Evolutionary conservation across 2,888 invertebrate species (phyloP).

Genomic region (Prostheceraeus crozeri): DNA sequence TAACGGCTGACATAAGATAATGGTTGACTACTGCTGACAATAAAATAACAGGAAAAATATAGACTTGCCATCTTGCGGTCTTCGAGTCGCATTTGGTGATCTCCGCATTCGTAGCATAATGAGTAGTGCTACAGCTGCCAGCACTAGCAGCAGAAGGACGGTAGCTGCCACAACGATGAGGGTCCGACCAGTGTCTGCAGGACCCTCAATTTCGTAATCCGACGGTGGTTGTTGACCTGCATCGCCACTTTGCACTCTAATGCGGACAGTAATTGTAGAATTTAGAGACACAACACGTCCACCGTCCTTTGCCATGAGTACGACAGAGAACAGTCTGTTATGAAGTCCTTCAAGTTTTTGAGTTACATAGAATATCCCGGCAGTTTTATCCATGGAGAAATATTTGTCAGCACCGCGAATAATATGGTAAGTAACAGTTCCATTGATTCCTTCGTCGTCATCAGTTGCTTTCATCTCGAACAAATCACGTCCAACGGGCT

Average conservation of each 20-base stretch:
- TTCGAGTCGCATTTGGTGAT: too few species aligned
- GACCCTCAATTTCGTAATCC: background rate
- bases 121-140: background rate
- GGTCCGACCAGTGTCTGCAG: background rate
- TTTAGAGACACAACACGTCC: background rate
- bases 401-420: background rate
- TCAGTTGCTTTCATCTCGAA: constrained; percentile 15
- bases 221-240: background rate
- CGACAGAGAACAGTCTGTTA: background rate
- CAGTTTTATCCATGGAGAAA: background rate
- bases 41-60: too few species aligned
- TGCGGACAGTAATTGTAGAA: constrained; percentile 13
- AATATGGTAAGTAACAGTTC: constrained; percentile 3
- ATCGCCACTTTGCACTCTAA: background rate
- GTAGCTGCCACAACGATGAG: background rate
- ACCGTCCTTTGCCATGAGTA: background rate
- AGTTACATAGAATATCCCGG: background rate
- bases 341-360: background rate
- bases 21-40: too few species aligned
- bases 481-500: constrained; percentile 4
- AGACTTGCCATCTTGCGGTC: too few species aligned
- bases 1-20: too few species aligned
- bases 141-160: background rate
- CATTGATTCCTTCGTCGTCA: constrained; percentile 19
- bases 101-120: too few species aligned